These are phyloP conservation scores for Microcebus murinus DNA, from an alignment of 2,113 vertebrate genomes.

Conservation along the genomic window DNA sequence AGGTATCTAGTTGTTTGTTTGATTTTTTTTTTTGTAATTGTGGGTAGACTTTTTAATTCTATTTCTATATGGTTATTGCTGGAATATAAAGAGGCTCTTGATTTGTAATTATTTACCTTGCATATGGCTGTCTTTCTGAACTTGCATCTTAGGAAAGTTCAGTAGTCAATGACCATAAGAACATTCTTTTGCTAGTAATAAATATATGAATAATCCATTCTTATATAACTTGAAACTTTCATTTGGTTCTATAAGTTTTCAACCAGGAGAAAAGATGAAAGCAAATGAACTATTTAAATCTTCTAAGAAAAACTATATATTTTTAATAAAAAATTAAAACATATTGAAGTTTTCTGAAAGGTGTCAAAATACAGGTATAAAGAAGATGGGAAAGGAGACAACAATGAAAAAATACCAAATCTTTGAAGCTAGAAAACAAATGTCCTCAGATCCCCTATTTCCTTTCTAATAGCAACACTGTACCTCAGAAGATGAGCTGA, in stretches of 20 bases:
- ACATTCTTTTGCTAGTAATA: background rate
- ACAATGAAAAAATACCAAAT: background rate
- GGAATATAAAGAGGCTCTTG: background rate
- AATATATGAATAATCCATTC: background rate
- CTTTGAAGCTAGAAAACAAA: background rate
- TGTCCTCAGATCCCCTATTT: background rate
- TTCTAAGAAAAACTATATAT: background rate
- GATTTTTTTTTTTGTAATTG: background rate
- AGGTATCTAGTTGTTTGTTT: background rate
- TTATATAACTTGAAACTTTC: slow-evolving; percentile 6
- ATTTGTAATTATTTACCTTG: background rate
- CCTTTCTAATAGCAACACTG: background rate
- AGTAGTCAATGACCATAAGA: background rate
- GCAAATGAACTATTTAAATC: background rate
- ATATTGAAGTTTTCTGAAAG: background rate
- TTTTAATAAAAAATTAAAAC: slow-evolving; percentile 38
- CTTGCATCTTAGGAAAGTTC: background rate
- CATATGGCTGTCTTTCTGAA: background rate
- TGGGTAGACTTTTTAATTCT: background rate
- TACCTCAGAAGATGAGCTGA: background rate
- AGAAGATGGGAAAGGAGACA: background rate
- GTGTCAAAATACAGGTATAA: background rate
- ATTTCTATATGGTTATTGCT: background rate
- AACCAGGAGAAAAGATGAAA: background rate
- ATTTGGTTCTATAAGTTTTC: background rate